Evolutionary conservation across 2,888 invertebrate genomes (phyloP).

Genomic region (Plemyria rubiginata): DNA sequence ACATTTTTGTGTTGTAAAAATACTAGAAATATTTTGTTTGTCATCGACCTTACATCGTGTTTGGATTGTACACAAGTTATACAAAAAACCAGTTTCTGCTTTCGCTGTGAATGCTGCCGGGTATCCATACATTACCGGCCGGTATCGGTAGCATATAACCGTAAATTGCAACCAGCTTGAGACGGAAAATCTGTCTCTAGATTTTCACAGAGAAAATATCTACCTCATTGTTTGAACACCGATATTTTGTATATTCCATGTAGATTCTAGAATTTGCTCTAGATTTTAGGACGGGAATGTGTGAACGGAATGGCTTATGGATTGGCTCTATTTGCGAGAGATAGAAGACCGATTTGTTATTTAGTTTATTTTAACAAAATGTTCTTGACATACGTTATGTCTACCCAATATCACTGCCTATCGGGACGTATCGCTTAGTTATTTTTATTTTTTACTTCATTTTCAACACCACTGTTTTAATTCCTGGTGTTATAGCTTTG

Average conservation of each 20-base stretch:
- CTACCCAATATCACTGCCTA: too few species aligned
- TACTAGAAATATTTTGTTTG: too few species aligned
- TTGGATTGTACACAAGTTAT: background rate
- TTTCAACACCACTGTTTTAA: too few species aligned
- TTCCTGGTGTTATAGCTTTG: background rate
- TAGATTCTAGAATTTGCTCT: slow-evolving; percentile 8
- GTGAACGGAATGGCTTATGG: slow-evolving; percentile 4
- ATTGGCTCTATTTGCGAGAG: background rate
- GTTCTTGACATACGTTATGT: too few species aligned
- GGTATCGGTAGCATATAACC: slow-evolving; percentile 59
- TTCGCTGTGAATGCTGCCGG: slow-evolving; percentile 39
- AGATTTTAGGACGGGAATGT: background rate
- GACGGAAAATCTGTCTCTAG: slow-evolving; percentile 48
- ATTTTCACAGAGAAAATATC: slow-evolving; percentile 43
- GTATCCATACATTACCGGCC: slow-evolving; percentile 50
- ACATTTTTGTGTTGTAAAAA: too few species aligned
- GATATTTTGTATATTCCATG: slow-evolving; percentile 36
- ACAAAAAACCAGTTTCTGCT: background rate
- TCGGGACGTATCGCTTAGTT: too few species aligned
- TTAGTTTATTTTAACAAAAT: background rate
- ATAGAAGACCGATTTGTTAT: background rate
- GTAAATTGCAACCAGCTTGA: slow-evolving; percentile 51
- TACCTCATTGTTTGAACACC: slow-evolving; percentile 39
- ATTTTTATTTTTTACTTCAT: too few species aligned
- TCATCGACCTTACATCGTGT: too few species aligned